Evolutionary conservation across 1,140 invertebrate species (phyloP).

Genomic region (Phenacoccus solenopsis): DNA sequence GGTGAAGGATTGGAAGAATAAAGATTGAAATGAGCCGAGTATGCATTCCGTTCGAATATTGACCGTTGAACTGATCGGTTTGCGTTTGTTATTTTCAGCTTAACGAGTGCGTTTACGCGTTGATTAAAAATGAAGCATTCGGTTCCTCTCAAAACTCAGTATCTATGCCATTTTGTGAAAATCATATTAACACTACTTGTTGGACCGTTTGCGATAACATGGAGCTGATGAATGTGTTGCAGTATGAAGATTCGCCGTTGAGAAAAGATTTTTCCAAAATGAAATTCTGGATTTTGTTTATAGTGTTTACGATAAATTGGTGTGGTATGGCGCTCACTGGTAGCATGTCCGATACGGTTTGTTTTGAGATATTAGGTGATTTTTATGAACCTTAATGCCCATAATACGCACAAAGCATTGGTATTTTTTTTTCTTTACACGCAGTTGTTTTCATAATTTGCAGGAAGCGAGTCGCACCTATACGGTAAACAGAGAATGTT

Average conservation of each 20-base stretch:
- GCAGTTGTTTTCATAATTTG: conserved; percentile 23
- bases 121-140: neutral
- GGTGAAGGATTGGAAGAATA: no score
- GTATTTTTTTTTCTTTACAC: no score
- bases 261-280: neutral
- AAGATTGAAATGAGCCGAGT: no score
- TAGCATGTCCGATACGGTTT: conserved; percentile 4
- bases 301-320: neutral
- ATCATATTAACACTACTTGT: neutral
- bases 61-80: no score
- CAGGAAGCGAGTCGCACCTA: conserved; percentile 45
- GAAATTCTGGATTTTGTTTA: neutral
- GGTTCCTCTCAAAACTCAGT: no score
- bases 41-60: no score
- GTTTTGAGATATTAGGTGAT: conserved; percentile 1
- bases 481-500: conserved; percentile 75
- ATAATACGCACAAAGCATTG: neutral
- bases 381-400: no score
- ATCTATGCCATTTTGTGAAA: neutral
- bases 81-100: neutral
- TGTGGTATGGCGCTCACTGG: neutral
- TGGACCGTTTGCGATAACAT: neutral
- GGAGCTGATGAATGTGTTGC: neutral
- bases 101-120: neutral
- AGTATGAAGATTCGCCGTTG: neutral